Percentiles rank a stretch among this genome's conserved stretches.
phyloP scores from a whole-genome alignment of 1,140 invertebrate genomes.

The Eubasilissa regina region DNA sequence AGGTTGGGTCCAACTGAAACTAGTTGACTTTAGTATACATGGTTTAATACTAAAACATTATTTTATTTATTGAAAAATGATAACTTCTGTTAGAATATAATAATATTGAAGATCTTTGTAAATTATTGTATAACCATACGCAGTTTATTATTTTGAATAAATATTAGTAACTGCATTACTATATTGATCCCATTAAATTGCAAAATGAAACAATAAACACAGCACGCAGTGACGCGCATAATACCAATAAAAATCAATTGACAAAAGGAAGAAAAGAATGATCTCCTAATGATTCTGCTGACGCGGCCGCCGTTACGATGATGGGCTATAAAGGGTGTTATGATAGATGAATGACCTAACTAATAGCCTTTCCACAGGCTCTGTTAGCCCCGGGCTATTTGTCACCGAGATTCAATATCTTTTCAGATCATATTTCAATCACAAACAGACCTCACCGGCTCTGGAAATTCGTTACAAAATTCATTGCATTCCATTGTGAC shows the following conservation, averaged over 20 bases:
- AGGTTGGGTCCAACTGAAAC: too few relatives aligned
- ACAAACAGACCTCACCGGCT: constrained; percentile 12
- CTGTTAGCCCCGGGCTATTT: constrained; percentile 31
- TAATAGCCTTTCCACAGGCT: constrained; percentile 21
- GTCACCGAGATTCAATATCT: constrained; percentile 44
- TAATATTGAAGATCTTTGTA: too few relatives aligned
- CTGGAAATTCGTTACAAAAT: constrained; percentile 39
- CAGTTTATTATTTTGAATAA: too few relatives aligned
- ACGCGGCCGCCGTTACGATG: not conserved
- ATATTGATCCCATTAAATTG: too few relatives aligned
- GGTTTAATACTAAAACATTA: too few relatives aligned
- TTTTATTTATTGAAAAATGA: too few relatives aligned
- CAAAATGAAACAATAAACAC: not conserved
- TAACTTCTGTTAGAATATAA: too few relatives aligned
- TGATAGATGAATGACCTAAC: constrained; percentile 33
- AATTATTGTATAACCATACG: too few relatives aligned
- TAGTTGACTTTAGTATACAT: too few relatives aligned
- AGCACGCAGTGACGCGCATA: not conserved
- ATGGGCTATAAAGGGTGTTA: constrained; percentile 20
- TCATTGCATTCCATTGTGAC: constrained; percentile 34
- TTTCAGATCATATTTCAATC: constrained; percentile 39
- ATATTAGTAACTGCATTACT: too few relatives aligned
- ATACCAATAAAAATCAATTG: not conserved
- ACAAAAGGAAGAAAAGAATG: constrained; percentile 17
- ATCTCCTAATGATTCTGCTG: constrained; percentile 17